Conservation (phyloP, 2,113 vertebrate species). For the Chaetops frenatus region DNA sequence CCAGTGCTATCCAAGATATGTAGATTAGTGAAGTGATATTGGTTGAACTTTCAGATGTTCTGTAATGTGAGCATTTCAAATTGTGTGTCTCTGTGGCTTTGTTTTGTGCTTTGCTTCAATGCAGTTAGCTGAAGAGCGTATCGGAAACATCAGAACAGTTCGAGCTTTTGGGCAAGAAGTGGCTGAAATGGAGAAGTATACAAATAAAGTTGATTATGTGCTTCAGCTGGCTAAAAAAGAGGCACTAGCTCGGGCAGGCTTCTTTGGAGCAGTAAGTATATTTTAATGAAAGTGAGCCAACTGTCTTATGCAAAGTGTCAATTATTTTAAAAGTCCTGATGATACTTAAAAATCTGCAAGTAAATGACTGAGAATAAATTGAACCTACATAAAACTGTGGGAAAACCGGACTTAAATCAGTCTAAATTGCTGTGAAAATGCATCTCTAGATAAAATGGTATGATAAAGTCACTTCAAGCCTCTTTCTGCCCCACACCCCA, state of each 20-base stretch:
- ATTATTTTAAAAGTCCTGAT: background rate
- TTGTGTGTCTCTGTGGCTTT: background rate
- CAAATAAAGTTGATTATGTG: slow-evolving; percentile 75
- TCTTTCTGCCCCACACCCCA: background rate
- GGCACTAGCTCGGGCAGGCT: slow-evolving; percentile 81
- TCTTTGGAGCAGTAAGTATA: slow-evolving; percentile 88
- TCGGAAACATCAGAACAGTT: slow-evolving; percentile 94
- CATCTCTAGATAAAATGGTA: background rate
- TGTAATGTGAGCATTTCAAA: background rate
- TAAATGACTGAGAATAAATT: background rate
- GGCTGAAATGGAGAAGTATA: slow-evolving; percentile 81
- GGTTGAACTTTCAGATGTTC: background rate
- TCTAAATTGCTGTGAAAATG: background rate
- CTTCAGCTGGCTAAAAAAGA: slow-evolving; percentile 84
- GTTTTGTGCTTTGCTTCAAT: background rate
- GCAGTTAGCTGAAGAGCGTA: slow-evolving; percentile 93
- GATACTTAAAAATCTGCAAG: background rate
- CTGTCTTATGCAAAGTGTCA: background rate
- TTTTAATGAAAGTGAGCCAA: background rate
- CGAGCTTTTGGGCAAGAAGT: slow-evolving; percentile 92
- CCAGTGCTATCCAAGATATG: background rate
- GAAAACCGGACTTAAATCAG: background rate
- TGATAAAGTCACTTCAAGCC: background rate
- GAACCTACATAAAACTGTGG: background rate
- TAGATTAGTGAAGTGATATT: background rate